A percentile compares a stretch with the other conserved stretches of the same genome.
These are phyloP conservation scores for Molossus alvarezi DNA, from an alignment of 2,797 vertebrate species.

Conservation along the genomic window DNA sequence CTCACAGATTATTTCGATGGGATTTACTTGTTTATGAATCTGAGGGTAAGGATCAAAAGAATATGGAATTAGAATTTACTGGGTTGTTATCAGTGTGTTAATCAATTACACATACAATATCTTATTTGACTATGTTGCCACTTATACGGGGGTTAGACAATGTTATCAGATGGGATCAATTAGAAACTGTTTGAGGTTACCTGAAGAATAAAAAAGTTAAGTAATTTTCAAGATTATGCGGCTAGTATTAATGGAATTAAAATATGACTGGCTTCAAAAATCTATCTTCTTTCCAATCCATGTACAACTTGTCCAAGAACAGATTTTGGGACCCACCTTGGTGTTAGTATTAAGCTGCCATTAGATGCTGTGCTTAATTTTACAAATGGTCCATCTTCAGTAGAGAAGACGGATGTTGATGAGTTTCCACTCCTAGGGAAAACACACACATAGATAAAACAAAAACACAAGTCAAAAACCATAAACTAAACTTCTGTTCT, in stretches of 20 bases:
- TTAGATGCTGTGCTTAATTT: constrained; percentile 86
- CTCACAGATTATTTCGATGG: constrained; percentile 10
- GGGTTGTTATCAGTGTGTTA: background rate
- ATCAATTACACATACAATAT: background rate
- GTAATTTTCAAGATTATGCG: background rate
- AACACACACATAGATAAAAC: constrained; percentile 20
- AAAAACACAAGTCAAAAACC: background rate
- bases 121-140: background rate
- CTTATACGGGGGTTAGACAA: background rate
- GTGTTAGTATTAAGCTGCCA: constrained; percentile 88
- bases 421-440: constrained; percentile 89
- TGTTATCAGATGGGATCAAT: background rate
- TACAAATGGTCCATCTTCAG: constrained; percentile 90
- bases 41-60: background rate
- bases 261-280: background rate
- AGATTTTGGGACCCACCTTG: constrained; percentile 89
- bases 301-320: background rate
- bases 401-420: constrained; percentile 76
- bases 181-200: background rate
- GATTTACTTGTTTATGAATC: constrained; percentile 1
- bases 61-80: background rate
- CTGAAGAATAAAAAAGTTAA: background rate
- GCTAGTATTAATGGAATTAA: background rate
- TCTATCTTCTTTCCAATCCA: background rate
- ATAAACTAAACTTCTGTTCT: background rate